Conservation (phyloP, 2,888 invertebrate species). For the Drosophila melanosoma region DNA sequence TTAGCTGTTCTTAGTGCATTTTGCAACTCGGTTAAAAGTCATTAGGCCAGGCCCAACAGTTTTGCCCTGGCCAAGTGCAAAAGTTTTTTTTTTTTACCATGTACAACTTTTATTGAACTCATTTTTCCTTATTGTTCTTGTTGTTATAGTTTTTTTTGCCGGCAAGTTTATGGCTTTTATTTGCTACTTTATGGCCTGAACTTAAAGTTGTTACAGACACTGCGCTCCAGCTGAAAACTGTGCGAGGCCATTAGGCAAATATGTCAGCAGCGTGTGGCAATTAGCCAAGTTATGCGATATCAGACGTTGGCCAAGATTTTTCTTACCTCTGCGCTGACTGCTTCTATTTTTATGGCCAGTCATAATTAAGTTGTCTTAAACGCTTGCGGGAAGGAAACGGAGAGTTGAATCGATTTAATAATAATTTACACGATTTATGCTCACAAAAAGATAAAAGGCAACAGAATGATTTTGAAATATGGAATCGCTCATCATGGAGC, state of each 20-base stretch:
- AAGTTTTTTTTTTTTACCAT: constrained; percentile 59
- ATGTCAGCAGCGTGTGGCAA: constrained; percentile 80
- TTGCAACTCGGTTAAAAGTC: constrained; percentile 76
- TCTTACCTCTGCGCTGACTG: constrained; percentile 20
- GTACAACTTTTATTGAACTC: constrained; percentile 72
- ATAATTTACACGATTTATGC: constrained; percentile 60
- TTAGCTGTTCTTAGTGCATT: constrained; percentile 43
- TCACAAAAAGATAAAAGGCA: constrained; percentile 33
- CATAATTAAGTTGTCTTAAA: constrained; percentile 69
- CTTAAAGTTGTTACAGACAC: constrained; percentile 65
- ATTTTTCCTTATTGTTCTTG: constrained; percentile 42
- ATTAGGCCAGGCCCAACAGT: constrained; percentile 66
- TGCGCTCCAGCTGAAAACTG: constrained; percentile 54
- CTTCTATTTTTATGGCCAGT: constrained; percentile 55
- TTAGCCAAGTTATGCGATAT: constrained; percentile 77
- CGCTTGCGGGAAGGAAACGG: constrained; percentile 7
- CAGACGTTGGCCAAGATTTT: constrained; percentile 51
- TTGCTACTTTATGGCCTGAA: constrained; percentile 64
- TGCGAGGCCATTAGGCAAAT: constrained; percentile 78
- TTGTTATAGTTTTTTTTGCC: constrained; percentile 13
- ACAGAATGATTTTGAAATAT: constrained; percentile 24
- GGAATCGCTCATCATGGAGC: constrained; percentile 36
- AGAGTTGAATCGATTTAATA: constrained; percentile 37
- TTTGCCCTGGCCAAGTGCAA: constrained; percentile 41
- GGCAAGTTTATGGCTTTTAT: constrained; percentile 41